Evolutionary conservation across 2,888 invertebrate genomes (phyloP), one percentile per base, ranked within the genome.

Genomic region (Drosophila diplacantha): DNA sequence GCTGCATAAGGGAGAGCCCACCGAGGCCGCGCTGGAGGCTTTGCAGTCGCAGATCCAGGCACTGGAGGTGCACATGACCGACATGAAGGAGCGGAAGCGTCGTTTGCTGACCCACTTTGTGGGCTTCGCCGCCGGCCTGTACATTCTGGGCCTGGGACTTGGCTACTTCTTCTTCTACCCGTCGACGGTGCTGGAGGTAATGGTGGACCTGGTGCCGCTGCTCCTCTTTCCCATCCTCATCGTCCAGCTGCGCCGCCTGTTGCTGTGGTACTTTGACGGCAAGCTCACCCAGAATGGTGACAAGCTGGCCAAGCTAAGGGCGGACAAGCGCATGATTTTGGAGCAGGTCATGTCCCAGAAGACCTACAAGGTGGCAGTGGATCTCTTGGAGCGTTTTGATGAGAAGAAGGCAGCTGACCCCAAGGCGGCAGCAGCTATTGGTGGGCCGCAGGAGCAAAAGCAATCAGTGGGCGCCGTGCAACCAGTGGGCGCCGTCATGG

Each of bases 281-380:
- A 93, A 94, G 85, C 90, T 97, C 52, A 91, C 91, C 64, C 92
- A 92, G 85, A 96, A 96, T 89, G 93, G 94, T 85, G 90, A 91
- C 54, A 93, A 93, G 85, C 88, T 96, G 38, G 89, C 89, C 47
- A 91, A 91, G 54, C 91, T 97, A 87, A 91, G 92, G 75, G 92
- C 92, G n/a, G 92, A 96, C 82, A 97, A 96, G 85, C 94, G 93
- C 86, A 93, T 94, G 86, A 93, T 98, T 70, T 89, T 99, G 57
- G 97, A 99, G 84, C 94, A 96, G 85, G 98, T 99, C 32, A 98
- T 96, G 93, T 98, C 98, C 85, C 98, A 94, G 35, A 98, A 99
- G 89, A 98, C 97, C 0, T 99, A 98, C 87, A 99, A 98, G 90
- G 87, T 87, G 39, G 88, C 89, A 34, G 79, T 88, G 24, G 86